phyloP scores from a whole-genome alignment of 1,140 invertebrate genomes.

The Pachypsylla venusta region DNA sequence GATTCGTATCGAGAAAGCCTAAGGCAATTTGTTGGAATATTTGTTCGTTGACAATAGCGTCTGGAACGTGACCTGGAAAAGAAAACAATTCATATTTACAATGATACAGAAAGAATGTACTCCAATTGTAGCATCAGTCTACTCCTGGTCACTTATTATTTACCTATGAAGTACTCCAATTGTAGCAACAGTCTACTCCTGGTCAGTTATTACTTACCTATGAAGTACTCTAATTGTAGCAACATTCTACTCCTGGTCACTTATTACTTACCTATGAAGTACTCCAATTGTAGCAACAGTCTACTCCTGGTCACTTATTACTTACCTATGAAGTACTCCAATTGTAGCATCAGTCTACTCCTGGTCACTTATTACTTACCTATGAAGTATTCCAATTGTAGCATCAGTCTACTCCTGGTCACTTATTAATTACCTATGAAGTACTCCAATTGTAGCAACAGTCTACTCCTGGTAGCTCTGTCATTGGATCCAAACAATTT shows the following conservation, averaged over 20 bases:
- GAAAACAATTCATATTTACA: constrained; percentile 9
- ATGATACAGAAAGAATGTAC: constrained; percentile 6
- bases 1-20: constrained; percentile 93
- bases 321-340: constrained; percentile 57
- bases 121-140: too few relatives aligned
- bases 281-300: constrained; percentile 76
- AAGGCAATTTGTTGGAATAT: constrained; percentile 80
- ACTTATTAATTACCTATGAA: constrained; percentile 49
- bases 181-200: constrained; percentile 85
- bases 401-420: too few relatives aligned
- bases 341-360: constrained; percentile 79
- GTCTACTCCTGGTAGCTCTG: constrained; percentile 77
- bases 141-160: too few relatives aligned
- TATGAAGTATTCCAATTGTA: too few relatives aligned
- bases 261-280: constrained; percentile 50
- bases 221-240: too few relatives aligned
- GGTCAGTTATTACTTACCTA: too few relatives aligned
- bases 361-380: too few relatives aligned
- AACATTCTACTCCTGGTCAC: too few relatives aligned
- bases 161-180: constrained; percentile 59
- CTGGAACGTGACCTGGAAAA: constrained; percentile 43
- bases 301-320: constrained; percentile 78
- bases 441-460: constrained; percentile 78
- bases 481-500: constrained; percentile 94
- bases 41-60: constrained; percentile 49